Conservation (phyloP, 1,140 invertebrate species). For the Hyphantria cunea region DNA sequence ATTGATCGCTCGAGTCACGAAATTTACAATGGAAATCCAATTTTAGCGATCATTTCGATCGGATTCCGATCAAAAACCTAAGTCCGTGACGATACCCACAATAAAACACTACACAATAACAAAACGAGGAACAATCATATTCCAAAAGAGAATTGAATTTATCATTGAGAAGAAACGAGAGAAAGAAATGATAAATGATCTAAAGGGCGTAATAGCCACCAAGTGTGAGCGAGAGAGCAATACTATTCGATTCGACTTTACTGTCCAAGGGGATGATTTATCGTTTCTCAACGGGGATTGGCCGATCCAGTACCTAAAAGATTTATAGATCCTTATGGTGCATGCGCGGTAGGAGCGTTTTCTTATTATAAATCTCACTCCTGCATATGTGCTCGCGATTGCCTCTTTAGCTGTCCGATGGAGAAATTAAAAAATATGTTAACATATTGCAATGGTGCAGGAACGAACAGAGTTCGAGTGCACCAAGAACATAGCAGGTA, state of each 20-base stretch:
- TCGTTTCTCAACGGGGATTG: conserved; percentile 80
- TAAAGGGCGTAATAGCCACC: conserved; percentile 38
- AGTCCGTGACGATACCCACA: conserved; percentile 74
- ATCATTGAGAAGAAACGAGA: conserved; percentile 78
- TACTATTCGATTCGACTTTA: conserved; percentile 58
- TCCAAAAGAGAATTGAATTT: conserved; percentile 81
- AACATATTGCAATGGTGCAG: conserved; percentile 64
- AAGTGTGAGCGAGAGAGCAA: conserved; percentile 65
- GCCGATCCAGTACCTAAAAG: conserved; percentile 76
- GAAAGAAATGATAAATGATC: conserved; percentile 79
- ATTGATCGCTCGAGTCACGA: conserved; percentile 65
- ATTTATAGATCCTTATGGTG: conserved; percentile 77
- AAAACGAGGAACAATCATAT: conserved; percentile 80
- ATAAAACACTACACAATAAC: conserved; percentile 76
- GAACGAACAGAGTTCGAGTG: conserved; percentile 31
- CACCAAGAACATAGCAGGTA: conserved; percentile 53
- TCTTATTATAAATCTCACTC: conserved; percentile 79
- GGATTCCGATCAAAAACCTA: conserved; percentile 76
- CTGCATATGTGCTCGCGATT: conserved; percentile 69
- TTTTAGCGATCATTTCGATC: conserved; percentile 79
- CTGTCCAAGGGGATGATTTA: conserved; percentile 74
- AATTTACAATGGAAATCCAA: conserved; percentile 78
- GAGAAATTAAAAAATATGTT: conserved; percentile 78
- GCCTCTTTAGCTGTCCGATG: conserved; percentile 59
- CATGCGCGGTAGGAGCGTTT: conserved; percentile 77